Base-by-base conservation (phyloP, 1,140 invertebrate species). In the Conus betulinus region DNA sequence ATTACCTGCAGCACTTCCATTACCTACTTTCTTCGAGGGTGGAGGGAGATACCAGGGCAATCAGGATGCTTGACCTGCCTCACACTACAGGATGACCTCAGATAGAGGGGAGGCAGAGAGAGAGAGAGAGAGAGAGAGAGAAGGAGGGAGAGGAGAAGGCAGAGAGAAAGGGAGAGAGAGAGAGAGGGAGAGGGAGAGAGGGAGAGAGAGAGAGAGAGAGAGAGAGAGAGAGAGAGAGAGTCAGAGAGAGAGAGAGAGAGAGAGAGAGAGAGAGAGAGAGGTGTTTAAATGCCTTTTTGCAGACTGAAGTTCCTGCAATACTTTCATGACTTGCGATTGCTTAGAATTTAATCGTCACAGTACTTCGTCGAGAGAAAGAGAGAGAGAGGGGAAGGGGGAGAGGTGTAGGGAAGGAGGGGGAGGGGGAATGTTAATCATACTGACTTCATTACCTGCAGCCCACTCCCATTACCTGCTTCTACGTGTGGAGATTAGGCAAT, bases 251-350 rank as follows among this genome's bases (percentile, higher is more conserved):
- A 17, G 17, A 17, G 57, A 60, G 67, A 71, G 67, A 71, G 67
- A 71, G 51, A 81, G 39, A 81, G 78, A 81, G 39, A 81, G 76
- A 79, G 76, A 79, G 4, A 79, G 76, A 79, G 4, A 79, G 39
- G 4, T 39, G 76, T 20, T n/a, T n/a, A n/a, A n/a, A n/a, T n/a
- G n/a, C n/a, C n/a, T n/a, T n/a, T n/a, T n/a, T n/a, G n/a, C n/a
- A n/a, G n/a, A n/a, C n/a, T n/a, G n/a, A n/a, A n/a, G n/a, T n/a
- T n/a, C n/a, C n/a, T n/a, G n/a, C n/a, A n/a, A n/a, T n/a, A n/a
- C n/a, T n/a, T n/a, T n/a, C n/a, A n/a, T n/a, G n/a, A n/a, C n/a
- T n/a, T n/a, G n/a, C n/a, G n/a, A n/a, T n/a, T n/a, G n/a, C n/a
- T n/a, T n/a, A n/a, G n/a, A n/a, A n/a, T n/a, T n/a, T n/a, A n/a